Evolutionary conservation across 2,113 vertebrate genomes (phyloP).

Genomic region (Leptobrachium ailaonicum): DNA sequence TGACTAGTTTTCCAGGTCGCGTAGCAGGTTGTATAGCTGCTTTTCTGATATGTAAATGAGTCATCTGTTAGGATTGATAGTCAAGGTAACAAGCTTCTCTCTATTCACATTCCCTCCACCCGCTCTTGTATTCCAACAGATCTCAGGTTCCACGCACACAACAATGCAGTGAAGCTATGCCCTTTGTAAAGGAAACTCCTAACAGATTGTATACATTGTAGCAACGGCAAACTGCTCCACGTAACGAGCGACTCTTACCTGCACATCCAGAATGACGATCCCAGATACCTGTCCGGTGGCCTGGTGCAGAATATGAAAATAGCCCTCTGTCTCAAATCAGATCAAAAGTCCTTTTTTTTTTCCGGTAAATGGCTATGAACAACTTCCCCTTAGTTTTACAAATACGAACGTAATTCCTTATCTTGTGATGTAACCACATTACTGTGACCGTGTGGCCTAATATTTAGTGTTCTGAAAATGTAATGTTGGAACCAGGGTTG

Average conservation of each 20-base stretch:
- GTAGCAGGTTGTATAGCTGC: background rate
- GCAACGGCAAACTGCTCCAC: background rate
- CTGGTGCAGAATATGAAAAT: background rate
- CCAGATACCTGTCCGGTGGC: conserved; percentile 11
- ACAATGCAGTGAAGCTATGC: conserved; percentile 18
- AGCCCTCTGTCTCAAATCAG: background rate
- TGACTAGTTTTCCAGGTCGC: too few relatives aligned
- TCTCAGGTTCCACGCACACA: conserved; percentile 15
- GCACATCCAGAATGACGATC: background rate
- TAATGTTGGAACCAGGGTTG: conserved; percentile 54
- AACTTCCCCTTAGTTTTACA: background rate
- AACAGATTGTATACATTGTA: conserved; percentile 22
- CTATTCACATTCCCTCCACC: conserved; percentile 2
- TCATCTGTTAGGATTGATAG: conserved; percentile 22
- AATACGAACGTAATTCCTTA: background rate
- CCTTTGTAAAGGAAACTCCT: conserved; percentile 2
- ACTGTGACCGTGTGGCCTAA: conserved; percentile 32
- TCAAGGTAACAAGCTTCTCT: conserved; percentile 10
- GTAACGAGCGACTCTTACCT: conserved; percentile 43
- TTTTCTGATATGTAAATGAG: conserved; percentile 16
- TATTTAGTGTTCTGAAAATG: conserved; percentile 38
- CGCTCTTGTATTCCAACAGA: background rate
- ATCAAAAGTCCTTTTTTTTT: background rate
- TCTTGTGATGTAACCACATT: conserved; percentile 14
- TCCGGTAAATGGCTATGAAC: background rate